phyloP scores from a whole-genome alignment of 1,140 invertebrate species.

The Yoshiicerus persimilis region DNA sequence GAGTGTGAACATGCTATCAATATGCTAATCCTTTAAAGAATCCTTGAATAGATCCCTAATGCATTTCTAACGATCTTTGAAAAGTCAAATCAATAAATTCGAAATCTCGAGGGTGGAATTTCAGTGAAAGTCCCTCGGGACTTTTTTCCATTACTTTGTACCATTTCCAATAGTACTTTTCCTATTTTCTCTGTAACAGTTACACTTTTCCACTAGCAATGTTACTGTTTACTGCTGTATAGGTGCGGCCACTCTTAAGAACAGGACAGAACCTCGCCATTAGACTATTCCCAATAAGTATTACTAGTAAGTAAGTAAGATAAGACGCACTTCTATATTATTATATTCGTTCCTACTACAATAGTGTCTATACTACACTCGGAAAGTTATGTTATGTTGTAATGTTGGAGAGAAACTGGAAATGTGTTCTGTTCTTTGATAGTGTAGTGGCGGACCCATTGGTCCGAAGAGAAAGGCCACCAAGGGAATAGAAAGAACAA shows the following conservation, averaged over 20 bases:
- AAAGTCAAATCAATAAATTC: constrained; percentile 19
- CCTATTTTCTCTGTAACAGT: too few species aligned
- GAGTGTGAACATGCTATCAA: constrained; percentile 5
- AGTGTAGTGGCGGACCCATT: constrained; percentile 30
- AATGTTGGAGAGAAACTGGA: not conserved
- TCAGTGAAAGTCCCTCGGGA: not conserved
- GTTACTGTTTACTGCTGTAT: not conserved
- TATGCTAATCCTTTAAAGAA: constrained; percentile 3
- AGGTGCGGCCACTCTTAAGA: not conserved
- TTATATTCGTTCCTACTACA: not conserved
- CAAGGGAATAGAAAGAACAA: constrained; percentile 43
- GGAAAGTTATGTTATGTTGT: not conserved
- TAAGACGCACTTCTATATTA: not conserved
- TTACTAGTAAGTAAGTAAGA: not conserved
- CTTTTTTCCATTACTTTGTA: constrained; percentile 15
- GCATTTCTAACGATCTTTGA: constrained; percentile 12
- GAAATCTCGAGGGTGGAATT: constrained; percentile 8
- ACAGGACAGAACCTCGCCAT: not conserved
- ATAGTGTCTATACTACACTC: not conserved
- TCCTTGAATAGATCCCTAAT: constrained; percentile 4
- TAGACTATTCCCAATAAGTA: not conserved
- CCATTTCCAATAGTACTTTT: not conserved
- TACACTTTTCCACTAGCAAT: not conserved
- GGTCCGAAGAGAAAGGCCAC: constrained; percentile 43
- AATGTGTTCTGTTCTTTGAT: not conserved